Conservation (phyloP, 2,797 vertebrate genomes). For the Coendou prehensilis region DNA sequence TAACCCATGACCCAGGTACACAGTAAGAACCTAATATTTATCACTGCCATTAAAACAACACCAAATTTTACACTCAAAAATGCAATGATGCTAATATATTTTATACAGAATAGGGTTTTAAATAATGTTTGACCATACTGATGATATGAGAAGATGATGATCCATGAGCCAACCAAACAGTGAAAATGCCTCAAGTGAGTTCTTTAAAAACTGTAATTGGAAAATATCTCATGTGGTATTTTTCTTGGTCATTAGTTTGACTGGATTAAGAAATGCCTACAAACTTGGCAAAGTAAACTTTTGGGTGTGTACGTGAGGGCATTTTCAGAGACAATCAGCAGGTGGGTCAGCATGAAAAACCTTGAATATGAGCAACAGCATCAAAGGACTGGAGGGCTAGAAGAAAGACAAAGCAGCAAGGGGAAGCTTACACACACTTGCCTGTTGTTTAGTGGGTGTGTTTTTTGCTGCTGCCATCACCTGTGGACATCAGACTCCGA, state of each 20-base stretch:
- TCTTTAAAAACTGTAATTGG: background rate
- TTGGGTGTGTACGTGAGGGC: background rate
- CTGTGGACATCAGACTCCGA: background rate
- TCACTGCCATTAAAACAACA: background rate
- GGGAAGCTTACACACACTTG: background rate
- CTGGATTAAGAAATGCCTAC: background rate
- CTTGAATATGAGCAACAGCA: background rate
- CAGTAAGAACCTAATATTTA: background rate
- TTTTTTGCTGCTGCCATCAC: background rate
- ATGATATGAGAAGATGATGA: background rate
- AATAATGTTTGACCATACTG: background rate
- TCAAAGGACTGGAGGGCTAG: background rate
- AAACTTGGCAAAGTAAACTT: background rate
- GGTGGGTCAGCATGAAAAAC: background rate
- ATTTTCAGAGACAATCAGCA: background rate
- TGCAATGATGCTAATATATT: background rate
- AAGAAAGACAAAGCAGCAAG: background rate
- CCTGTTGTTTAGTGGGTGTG: background rate
- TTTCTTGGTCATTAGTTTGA: background rate
- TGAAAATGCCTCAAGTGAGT: background rate
- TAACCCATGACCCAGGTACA: background rate
- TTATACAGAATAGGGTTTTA: background rate
- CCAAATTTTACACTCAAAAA: background rate
- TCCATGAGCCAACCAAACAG: background rate
- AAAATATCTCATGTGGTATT: background rate